Percentiles rank a stretch among this genome's conserved stretches.
phyloP scores from a whole-genome alignment of 2,888 invertebrate genomes.

The Rhagonycha lutea region DNA sequence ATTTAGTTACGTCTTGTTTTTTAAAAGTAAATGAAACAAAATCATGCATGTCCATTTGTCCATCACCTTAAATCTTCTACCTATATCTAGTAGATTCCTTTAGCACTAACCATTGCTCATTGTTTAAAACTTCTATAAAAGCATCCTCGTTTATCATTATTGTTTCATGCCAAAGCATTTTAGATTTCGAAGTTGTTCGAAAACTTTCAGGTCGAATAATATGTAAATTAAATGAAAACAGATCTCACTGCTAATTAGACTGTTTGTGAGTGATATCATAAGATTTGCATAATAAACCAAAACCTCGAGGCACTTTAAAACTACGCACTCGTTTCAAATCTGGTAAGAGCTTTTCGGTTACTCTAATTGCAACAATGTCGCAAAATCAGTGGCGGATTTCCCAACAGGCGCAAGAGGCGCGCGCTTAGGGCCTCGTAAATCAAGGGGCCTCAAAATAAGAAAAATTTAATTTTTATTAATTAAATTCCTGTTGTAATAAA shows the following conservation, averaged over 20 bases:
- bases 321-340: neutral
- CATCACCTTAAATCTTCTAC: too few species aligned
- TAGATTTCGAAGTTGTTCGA: neutral
- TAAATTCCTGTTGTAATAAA: too few species aligned
- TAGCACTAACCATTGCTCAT: neutral
- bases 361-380: neutral
- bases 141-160: neutral
- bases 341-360: neutral
- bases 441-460: too few species aligned
- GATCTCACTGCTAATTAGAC: neutral
- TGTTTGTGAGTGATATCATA: neutral
- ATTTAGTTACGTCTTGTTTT: too few species aligned
- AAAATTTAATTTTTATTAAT: too few species aligned
- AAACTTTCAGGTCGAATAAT: neutral
- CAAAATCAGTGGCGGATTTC: too few species aligned
- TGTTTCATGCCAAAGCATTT: neutral
- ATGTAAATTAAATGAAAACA: slow-evolving; percentile 3
- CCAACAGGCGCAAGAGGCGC: too few species aligned
- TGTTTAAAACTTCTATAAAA: neutral
- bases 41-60: too few species aligned
- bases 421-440: too few species aligned
- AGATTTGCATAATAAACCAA: neutral
- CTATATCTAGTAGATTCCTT: too few species aligned
- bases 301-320: neutral
- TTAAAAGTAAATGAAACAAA: too few species aligned